A percentile compares a stretch with the other conserved stretches of the same genome.
These are phyloP conservation scores for Thaleichthys pacificus DNA, from an alignment of 2,797 vertebrate genomes.

Conservation along the genomic window DNA sequence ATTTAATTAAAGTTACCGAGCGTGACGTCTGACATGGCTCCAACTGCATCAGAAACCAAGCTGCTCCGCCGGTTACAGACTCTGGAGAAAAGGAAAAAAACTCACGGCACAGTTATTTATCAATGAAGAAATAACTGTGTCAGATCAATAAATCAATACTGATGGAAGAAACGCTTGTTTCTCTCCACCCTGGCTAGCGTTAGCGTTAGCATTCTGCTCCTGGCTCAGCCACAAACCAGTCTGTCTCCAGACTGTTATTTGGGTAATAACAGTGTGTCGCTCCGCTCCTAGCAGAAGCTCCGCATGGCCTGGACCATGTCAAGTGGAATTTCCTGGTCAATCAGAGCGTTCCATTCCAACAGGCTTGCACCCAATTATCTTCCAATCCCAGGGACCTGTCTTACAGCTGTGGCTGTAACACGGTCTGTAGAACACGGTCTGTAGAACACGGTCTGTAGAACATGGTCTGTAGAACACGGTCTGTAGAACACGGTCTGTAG, in stretches of 20 bases:
- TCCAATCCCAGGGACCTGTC: slow-evolving; percentile 59
- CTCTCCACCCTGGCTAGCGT: neutral
- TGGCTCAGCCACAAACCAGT: neutral
- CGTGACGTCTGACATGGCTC: slow-evolving; percentile 45
- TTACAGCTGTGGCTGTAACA: slow-evolving; percentile 60
- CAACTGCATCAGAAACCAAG: slow-evolving; percentile 37
- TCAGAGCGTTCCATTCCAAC: slow-evolving; percentile 66
- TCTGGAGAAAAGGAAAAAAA: slow-evolving; percentile 14
- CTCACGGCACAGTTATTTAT: neutral
- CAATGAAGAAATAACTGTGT: neutral
- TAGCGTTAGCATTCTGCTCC: slow-evolving; percentile 3
- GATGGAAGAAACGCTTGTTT: neutral
- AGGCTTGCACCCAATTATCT: slow-evolving; percentile 69
- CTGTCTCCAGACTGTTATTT: neutral
- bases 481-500: no score
- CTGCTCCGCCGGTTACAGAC: slow-evolving; percentile 26
- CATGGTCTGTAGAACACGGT: no score
- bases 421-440: no score
- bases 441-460: no score
- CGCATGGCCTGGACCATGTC: slow-evolving; percentile 59
- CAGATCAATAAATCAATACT: slow-evolving; percentile 12
- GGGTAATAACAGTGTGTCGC: slow-evolving; percentile 48
- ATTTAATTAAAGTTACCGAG: slow-evolving; percentile 62
- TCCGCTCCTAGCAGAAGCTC: slow-evolving; percentile 39
- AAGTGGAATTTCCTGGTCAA: slow-evolving; percentile 66